Evolutionary conservation across 2,113 vertebrate species (phyloP).

Genomic region (Aptenodytes forsteri): DNA sequence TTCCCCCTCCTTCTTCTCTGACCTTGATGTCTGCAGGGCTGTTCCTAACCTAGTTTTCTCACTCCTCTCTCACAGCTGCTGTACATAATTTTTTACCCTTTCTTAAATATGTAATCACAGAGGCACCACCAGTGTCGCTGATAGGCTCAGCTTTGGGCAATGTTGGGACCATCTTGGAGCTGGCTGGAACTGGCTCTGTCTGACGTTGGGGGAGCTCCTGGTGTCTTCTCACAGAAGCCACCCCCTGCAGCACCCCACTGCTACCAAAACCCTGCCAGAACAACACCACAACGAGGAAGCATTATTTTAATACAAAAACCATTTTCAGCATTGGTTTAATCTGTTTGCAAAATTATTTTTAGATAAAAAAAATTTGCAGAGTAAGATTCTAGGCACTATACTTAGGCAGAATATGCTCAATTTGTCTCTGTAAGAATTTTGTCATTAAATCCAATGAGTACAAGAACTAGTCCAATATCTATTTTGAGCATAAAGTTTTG

Average conservation of each 20-base stretch:
- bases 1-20: not conserved
- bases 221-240: not conserved
- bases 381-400: not conserved
- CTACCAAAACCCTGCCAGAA: not conserved
- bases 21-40: not conserved
- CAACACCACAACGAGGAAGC: accelerated
- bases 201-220: not conserved
- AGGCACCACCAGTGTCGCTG: not conserved
- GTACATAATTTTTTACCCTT: not conserved
- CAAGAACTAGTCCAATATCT: not conserved
- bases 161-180: accelerated
- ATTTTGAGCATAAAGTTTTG: not conserved
- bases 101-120: not conserved
- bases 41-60: not conserved
- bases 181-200: not conserved
- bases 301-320: not conserved
- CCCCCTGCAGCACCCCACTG: accelerated
- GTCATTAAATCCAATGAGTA: not conserved
- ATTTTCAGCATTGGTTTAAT: not conserved
- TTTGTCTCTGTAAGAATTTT: not conserved
- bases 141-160: not conserved
- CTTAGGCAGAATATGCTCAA: not conserved
- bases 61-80: not conserved
- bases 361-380: accelerated
- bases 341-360: not conserved